A percentile compares a stretch with the other conserved stretches of the same genome.
Evolutionary conservation across 2,113 vertebrate genomes (phyloP).

Genomic region (Oreochromis niloticus): DNA sequence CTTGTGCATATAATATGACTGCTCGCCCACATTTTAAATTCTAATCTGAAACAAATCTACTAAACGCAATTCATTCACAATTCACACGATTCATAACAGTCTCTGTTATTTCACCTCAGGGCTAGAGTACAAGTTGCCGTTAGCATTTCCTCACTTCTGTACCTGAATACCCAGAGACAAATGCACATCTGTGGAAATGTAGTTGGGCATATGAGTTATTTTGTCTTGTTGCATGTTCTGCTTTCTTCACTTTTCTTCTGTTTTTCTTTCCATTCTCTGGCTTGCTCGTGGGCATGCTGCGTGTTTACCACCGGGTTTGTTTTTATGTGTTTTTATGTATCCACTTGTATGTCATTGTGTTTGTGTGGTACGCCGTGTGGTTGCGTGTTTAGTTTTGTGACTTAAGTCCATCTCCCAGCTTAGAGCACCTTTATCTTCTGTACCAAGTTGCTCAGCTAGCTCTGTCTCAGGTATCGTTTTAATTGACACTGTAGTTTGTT

Average conservation of each 20-base stretch:
- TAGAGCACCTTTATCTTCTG: constrained; percentile 61
- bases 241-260: background rate
- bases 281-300: constrained; percentile 35
- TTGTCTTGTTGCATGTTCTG: background rate
- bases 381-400: constrained; percentile 44
- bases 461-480: constrained; percentile 45
- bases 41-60: background rate
- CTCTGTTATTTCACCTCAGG: background rate
- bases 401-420: constrained; percentile 54
- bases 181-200: background rate
- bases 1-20: background rate
- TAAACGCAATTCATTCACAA: background rate
- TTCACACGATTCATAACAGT: background rate
- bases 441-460: constrained; percentile 56
- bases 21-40: background rate
- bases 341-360: background rate
- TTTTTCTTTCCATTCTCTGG: constrained; percentile 8
- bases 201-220: background rate
- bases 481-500: background rate
- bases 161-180: background rate
- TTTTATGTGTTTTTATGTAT: background rate
- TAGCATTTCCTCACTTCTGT: background rate
- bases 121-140: background rate
- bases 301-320: constrained; percentile 38
- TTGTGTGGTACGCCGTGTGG: background rate